Evolutionary conservation across 1,140 invertebrate genomes (phyloP), one percentile per base, ranked within the genome.

Genomic region (Coenobita brevimanus): DNA sequence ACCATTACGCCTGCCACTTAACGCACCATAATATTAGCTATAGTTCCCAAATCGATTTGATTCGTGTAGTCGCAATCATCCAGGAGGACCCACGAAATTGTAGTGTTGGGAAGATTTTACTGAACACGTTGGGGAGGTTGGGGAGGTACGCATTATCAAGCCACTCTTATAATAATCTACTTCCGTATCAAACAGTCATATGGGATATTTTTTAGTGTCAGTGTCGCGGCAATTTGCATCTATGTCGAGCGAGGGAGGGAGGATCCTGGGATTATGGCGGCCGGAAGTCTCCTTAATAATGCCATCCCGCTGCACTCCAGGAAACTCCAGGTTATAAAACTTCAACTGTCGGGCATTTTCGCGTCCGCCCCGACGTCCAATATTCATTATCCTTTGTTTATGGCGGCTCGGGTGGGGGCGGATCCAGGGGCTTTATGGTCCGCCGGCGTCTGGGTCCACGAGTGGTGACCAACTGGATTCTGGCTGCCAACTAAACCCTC

Each of bases 291-390:
- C 67, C 80, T 82, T 69, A 82, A 82, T 71, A 82, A 69, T 41
- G 62, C 62, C 80, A 33, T 33, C 21, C 38, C 38, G 73, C 24
- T 50, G 46, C 73, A 60, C 62, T 79, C 21, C 80, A 82, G 80
- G 80, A 82, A 82, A 71, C 80, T 71, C 80, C 17, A n/a, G 80
- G 80, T 46, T 50, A 82, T 82, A 82, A 82, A 82, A 82, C 80
- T 71, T 64, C 62, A 69, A 71, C 69, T 69, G 80, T 41, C 62
- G 8, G 62, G 33, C 80, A 71, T 82, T 82, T 69, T 62, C 60
- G 62, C 67, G 80, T 71, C 80, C 41, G 27, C 46, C 62, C 24
- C 36, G 80, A 10, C 64, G 41, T 43, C 41, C 80, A 50, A 67
- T 82, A 50, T 82, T 69, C 80, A 71, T 82, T 82, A 82, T 82